Conservation (phyloP, 2,113 vertebrate genomes). For the Callocephalon fimbriatum region DNA sequence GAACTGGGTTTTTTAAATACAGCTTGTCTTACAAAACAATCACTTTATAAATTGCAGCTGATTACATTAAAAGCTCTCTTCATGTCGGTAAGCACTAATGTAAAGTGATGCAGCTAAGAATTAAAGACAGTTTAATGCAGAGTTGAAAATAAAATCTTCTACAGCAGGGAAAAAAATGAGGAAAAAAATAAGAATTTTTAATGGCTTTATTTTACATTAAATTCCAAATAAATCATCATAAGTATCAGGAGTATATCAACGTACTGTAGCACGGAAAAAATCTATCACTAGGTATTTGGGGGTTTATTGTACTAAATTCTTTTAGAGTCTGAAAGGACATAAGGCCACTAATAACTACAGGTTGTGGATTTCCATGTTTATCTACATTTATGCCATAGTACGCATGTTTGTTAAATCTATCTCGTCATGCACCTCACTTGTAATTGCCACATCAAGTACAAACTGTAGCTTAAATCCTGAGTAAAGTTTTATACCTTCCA, state of each 20-base stretch:
- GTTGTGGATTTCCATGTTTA: not conserved
- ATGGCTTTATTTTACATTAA: not conserved
- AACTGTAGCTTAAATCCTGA: not conserved
- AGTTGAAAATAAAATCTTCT: not conserved
- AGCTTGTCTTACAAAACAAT: not conserved
- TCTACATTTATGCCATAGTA: not conserved
- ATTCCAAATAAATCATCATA: not conserved
- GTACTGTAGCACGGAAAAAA: not conserved
- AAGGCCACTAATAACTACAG: not conserved
- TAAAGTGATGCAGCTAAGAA: not conserved
- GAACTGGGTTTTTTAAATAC: not conserved
- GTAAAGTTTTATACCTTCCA: not conserved
- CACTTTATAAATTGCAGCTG: not conserved
- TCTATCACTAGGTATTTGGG: not conserved
- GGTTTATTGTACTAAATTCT: not conserved
- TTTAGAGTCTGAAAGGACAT: not conserved
- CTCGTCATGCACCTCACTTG: not conserved
- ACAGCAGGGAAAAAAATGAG: not conserved
- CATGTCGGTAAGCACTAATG: not conserved
- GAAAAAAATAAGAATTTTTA: rapidly evolving
- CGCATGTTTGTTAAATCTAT: not conserved
- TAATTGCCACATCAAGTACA: not conserved
- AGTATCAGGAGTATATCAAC: not conserved
- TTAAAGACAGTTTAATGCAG: not conserved
- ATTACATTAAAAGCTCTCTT: not conserved